Base-by-base conservation (phyloP, 2,888 invertebrate genomes). In the Zeuzera pyrina region DNA sequence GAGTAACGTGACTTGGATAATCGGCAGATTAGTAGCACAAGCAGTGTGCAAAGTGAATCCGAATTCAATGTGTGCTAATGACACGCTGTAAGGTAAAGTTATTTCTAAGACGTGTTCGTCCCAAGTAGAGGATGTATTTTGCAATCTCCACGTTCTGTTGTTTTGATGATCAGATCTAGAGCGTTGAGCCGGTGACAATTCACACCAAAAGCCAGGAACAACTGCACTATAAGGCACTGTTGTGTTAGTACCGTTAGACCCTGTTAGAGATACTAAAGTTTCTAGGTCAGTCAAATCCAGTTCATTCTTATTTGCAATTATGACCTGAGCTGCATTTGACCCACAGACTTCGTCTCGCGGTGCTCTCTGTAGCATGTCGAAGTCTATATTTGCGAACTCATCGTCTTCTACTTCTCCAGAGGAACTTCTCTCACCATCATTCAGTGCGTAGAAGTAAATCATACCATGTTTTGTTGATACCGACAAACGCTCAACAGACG, bases 201-300 rank as follows among this genome's bases (percentile, higher is more conserved):
- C 95, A 43, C 91, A 92, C 97, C 97, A 97, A 68, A 95, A 96
- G 2, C 94, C 91, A 0, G 96, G 95, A 2, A 95, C 94, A 10
- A 94, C 95, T 0, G 95, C 94, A 31, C 92, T 90, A 63, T 94
- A 96, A 28, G 84, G 84, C 38, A 84, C 77, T 14, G 84, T 74
- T 5, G 72, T 72, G 40, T 78, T 83, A 15, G 71, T 72, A 12
- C 87, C 87, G 42, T 93, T 93, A 54, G 93, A 93, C 41, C 90
- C 88, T 2, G 92, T 93, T 34, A 96, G 70, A 23, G 88, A 86
- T 49, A 92, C 89, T 30, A 96, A 78, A 8, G 86, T 79, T 44
- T 89, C 87, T 43, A 93, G 70, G 54, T 90, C 89, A n/a, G 72
- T 62, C 26, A 83, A 61, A 0, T 85, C 79, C 19, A 89, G 57